These are phyloP conservation scores for Stenotaenia linearis DNA, from an alignment of 2,888 invertebrate species.

Conservation along the genomic window DNA sequence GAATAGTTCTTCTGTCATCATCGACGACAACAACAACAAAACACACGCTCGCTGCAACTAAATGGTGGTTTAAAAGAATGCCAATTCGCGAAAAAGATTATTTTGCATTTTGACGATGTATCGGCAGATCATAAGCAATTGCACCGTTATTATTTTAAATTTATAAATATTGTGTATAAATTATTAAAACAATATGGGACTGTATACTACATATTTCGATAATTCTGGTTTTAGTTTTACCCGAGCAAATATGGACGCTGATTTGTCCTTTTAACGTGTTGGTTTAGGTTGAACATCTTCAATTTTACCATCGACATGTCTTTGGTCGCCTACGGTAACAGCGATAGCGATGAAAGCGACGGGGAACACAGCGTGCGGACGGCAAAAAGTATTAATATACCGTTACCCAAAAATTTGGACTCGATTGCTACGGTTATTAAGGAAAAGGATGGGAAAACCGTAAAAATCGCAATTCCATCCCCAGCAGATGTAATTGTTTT, in stretches of 20 bases:
- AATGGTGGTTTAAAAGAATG: too few relatives aligned
- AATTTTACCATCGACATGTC: constrained; percentile 24
- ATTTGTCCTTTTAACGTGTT: too few relatives aligned
- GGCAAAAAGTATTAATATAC: neutral
- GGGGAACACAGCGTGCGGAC: too few relatives aligned
- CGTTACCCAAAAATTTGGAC: neutral
- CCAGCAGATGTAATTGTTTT: neutral
- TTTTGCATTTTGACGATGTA: too few relatives aligned
- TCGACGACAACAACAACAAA: neutral
- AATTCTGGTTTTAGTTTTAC: neutral
- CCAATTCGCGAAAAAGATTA: too few relatives aligned
- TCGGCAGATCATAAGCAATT: too few relatives aligned
- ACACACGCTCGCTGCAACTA: neutral
- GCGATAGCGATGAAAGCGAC: neutral
- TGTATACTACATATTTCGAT: neutral
- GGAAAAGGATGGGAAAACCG: neutral
- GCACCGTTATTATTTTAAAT: too few relatives aligned
- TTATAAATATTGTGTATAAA: too few relatives aligned
- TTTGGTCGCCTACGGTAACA: constrained; percentile 17
- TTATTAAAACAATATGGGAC: too few relatives aligned
- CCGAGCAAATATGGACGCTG: neutral
- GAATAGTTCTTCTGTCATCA: neutral
- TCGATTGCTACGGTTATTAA: neutral
- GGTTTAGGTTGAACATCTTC: too few relatives aligned
- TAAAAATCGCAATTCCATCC: neutral